These are phyloP conservation scores for Acarapis woodi DNA, from an alignment of 1,140 invertebrate genomes.

Conservation along the genomic window DNA sequence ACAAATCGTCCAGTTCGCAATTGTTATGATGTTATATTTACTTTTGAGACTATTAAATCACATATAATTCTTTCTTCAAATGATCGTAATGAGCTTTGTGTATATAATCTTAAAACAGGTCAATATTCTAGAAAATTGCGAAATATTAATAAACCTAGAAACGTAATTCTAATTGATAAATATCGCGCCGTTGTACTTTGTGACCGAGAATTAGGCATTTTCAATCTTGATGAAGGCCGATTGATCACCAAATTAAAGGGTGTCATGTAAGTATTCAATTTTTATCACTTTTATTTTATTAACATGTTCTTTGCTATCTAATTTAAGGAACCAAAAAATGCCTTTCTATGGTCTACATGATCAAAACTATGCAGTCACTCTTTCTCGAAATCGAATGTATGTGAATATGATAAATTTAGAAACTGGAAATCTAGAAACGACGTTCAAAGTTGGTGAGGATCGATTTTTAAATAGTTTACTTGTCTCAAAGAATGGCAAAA, in stretches of 20 bases:
- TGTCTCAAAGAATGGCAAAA: conserved; percentile 52
- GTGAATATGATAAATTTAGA: conserved; percentile 60
- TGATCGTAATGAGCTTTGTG: too few species aligned
- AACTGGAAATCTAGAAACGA: conserved; percentile 48
- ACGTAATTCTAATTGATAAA: conserved; percentile 23
- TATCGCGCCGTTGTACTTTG: conserved; percentile 44
- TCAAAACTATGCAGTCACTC: conserved; percentile 38
- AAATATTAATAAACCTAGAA: conserved; percentile 17
- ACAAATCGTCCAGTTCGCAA: too few species aligned
- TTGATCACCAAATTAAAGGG: conserved; percentile 40
- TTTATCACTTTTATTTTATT: too few species aligned
- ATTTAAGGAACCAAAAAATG: conserved; percentile 79
- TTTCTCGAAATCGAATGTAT: conserved; percentile 60
- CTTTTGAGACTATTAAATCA: too few species aligned
- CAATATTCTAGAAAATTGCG: conserved; percentile 34
- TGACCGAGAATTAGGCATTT: conserved; percentile 41
- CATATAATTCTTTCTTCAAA: too few species aligned
- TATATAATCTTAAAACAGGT: too few species aligned
- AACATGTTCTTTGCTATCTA: too few species aligned
- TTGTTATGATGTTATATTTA: too few species aligned
- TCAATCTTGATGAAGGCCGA: conserved; percentile 39
- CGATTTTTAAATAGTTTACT: conserved; percentile 57
- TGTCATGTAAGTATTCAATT: too few species aligned
- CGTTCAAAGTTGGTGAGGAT: conserved; percentile 30
- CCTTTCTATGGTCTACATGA: conserved; percentile 55